Conservation (phyloP, 2,797 vertebrate genomes). For the Setipinna tenuifilis region DNA sequence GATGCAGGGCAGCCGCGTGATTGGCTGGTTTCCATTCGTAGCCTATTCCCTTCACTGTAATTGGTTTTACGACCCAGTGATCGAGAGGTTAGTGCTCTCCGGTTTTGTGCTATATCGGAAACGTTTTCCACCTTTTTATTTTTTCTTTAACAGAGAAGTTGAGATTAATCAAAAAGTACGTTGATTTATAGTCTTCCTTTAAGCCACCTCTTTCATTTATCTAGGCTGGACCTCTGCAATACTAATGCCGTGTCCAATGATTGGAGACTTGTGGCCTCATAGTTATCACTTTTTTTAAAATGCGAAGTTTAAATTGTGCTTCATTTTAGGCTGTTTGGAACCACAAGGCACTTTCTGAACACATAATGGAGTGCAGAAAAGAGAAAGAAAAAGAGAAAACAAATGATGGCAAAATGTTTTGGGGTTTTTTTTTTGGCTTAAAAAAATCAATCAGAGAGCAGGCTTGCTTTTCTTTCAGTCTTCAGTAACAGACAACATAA, state of each 20-base stretch:
- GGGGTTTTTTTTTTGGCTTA: conserved; percentile 61
- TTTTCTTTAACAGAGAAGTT: conserved; percentile 51
- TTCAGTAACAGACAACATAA: background rate
- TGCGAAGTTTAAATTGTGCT: conserved; percentile 66
- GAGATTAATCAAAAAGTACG: conserved; percentile 53
- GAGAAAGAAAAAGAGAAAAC: conserved; percentile 50
- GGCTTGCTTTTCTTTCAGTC: conserved; percentile 64
- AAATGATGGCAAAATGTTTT: conserved; percentile 66
- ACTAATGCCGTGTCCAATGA: conserved; percentile 45
- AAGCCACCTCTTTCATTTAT: conserved; percentile 57
- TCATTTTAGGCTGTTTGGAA: conserved; percentile 65
- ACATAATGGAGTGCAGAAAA: conserved; percentile 56
- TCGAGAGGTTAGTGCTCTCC: conserved; percentile 44
- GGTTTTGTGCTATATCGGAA: conserved; percentile 41
- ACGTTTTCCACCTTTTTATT: conserved; percentile 39
- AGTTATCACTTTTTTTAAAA: conserved; percentile 60
- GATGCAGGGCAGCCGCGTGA: conserved; percentile 40
- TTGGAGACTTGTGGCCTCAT: conserved; percentile 46
- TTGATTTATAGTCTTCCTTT: conserved; percentile 59
- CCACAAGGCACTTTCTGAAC: conserved; percentile 61
- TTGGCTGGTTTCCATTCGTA: conserved; percentile 33
- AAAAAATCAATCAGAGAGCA: conserved; percentile 73
- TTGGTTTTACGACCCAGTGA: conserved; percentile 48
- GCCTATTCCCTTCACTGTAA: conserved; percentile 22
- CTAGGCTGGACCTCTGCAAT: conserved; percentile 48